A percentile compares a stretch with the other conserved stretches of the same genome.
Evolutionary conservation across 2,113 vertebrate genomes (phyloP).

Genomic region (Lophotis ruficrista): DNA sequence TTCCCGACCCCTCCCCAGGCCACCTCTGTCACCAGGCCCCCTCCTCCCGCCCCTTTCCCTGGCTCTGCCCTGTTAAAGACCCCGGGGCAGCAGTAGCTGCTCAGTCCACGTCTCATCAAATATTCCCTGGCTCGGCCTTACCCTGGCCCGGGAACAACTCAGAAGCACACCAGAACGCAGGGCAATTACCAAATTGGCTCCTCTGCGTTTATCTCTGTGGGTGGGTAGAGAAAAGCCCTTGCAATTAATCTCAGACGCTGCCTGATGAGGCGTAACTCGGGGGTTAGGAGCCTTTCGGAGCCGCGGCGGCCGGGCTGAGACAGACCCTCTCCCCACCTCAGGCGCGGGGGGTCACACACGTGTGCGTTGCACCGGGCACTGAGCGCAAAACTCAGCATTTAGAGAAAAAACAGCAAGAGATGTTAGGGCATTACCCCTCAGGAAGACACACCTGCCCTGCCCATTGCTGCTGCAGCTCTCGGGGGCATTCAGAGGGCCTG

Average conservation of each 20-base stretch:
- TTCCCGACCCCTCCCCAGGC: neutral
- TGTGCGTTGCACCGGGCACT: rapidly evolving
- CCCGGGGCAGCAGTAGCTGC: neutral
- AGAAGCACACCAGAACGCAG: neutral
- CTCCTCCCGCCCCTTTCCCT: neutral
- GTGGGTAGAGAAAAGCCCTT: constrained; percentile 44
- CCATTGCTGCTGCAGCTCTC: rapidly evolving
- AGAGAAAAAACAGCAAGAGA: neutral
- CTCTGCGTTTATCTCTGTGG: constrained; percentile 50
- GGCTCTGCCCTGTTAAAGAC: neutral
- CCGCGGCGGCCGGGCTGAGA: rapidly evolving
- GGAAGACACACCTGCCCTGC: neutral
- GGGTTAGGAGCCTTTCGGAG: neutral
- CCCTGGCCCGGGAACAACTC: neutral
- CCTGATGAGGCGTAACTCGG: neutral
- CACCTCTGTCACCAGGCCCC: neutral
- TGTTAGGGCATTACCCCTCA: neutral
- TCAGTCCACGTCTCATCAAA: neutral
- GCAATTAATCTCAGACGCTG: constrained; percentile 49
- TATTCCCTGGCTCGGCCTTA: neutral
- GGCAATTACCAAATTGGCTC: constrained; percentile 36
- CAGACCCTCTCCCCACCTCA: neutral
- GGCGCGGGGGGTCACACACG: neutral
- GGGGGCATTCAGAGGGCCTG: neutral
- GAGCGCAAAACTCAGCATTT: neutral